phyloP scores from a whole-genome alignment of 2,113 vertebrate genomes.

The Ptilorrhoa leucosticta region DNA sequence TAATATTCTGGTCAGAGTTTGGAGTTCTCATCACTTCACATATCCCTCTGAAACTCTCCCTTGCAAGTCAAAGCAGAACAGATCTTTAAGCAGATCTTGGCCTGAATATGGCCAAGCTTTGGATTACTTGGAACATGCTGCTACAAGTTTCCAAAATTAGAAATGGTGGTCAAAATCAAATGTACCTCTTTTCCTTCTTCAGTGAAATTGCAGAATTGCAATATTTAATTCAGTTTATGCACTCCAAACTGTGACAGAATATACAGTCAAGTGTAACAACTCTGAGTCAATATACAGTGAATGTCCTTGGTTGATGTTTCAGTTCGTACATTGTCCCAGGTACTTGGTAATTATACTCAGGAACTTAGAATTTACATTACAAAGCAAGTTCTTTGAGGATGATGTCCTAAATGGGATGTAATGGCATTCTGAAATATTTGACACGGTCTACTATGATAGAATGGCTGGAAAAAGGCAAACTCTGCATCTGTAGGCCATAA shows the following conservation, averaged over 20 bases:
- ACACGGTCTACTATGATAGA: background rate
- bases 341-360: background rate
- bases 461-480: background rate
- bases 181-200: background rate
- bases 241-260: background rate
- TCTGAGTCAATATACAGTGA: background rate
- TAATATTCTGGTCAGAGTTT: background rate
- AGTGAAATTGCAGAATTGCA: background rate
- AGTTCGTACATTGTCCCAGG: background rate
- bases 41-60: background rate
- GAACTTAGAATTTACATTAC: background rate
- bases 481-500: background rate
- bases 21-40: background rate
- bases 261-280: background rate
- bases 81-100: background rate
- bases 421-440: background rate
- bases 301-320: background rate
- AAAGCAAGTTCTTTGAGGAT: background rate
- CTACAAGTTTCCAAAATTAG: background rate
- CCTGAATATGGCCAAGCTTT: background rate
- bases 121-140: background rate
- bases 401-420: background rate
- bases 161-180: background rate
- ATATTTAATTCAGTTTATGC: background rate
- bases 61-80: background rate